Evolutionary conservation across 2,797 vertebrate genomes (phyloP), one percentile per base, ranked within the genome.

Genomic region (Enteromius treurensis): DNA sequence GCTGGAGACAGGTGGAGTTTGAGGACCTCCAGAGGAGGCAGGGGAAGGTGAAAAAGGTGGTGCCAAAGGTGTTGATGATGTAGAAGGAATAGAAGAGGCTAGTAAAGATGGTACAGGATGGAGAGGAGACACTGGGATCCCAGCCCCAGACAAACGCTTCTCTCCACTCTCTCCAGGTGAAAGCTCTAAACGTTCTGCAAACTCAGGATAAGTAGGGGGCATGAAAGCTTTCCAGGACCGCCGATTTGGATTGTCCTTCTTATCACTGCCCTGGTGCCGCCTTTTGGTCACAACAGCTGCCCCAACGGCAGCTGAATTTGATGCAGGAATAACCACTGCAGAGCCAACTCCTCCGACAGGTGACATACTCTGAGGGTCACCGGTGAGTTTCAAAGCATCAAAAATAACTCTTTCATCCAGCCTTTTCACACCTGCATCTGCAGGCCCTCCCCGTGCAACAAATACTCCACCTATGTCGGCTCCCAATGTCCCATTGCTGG

Each of bases 191-290:
- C 98, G 95, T 83, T 99, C 98, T 0, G 97, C 96, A 81, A 99
- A 99, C 78, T 99, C 98, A 0, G 97, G 97, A 90, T 96, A 99
- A 90, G 96, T 97, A 0, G 97, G 96, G 0, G 97, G 97, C 96
- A 99, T 97, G 79, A 99, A 99, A 7, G 96, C 96, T 88, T 99
- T 99, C 98, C 98, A 99, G 0, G 98, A 99, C 7, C 98, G 95
- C 7, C 98, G 94, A 89, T 99, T 98, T 64, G 96, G 90, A 53
- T 99, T 99, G 88, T 99, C 98, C 91, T 97, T 97, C 86, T 93
- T 95, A 64, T 95, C 95, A 0, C 92, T 84, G 0, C 92, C 93
- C 83, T 95, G 95, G 83, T 94, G 93, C 3, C 95, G 92, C 86
- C 93, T 90, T 88, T 95, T 96, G 82, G 91, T 94, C 77, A 94